Evolutionary conservation across 2,797 vertebrate genomes (phyloP), one percentile per base, ranked within the genome.

Genomic region (Xerus rutilus): DNA sequence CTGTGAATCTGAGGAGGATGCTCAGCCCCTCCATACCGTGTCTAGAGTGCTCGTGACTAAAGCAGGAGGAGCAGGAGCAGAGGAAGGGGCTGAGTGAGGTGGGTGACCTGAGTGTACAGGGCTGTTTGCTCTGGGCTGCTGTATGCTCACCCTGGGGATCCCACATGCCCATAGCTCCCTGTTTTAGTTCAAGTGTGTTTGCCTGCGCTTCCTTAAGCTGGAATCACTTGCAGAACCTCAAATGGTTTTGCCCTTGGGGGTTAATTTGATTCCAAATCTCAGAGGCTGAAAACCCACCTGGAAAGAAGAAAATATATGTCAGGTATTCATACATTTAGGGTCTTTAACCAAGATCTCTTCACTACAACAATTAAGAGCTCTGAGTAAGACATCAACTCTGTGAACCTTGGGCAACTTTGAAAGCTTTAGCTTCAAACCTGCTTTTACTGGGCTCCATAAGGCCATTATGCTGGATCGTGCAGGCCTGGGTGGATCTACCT

Each of bases 341-440:
- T 47, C 72, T 72, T 83, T 64, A 32, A 20, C 47, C 83, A 85
- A 84, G 73, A 32, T 14, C 28, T 17, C 57, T 88, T 69, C 39
- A 10, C 4, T 4, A n/a, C 70, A 30, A 2, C 13, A 32, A 6
- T 1, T 1, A 7, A 10, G 28, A 57, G 32, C 30, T 83, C 32
- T 67, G 17, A 13, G 47, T 5, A 3, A 74, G 20, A 35, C 0
- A 2, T 39, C 52, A 28, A 7, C 28, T 9, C 0, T 20, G 15
- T 1, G 9, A 21, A 4, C 35, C 70, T 11, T 3, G 7, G 1
- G n/a, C n/a, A 69, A 28, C 4, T 4, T 4, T 3, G 3, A 69
- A 39, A 45, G 52, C 20, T 7, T 30, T 15, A 13, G 25, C n/a
- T 49, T 13, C 47, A 28, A 11, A 5, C 14, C 3, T 2, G 25